phyloP scores from a whole-genome alignment of 2,888 invertebrate genomes.

The Erebia palarica region DNA sequence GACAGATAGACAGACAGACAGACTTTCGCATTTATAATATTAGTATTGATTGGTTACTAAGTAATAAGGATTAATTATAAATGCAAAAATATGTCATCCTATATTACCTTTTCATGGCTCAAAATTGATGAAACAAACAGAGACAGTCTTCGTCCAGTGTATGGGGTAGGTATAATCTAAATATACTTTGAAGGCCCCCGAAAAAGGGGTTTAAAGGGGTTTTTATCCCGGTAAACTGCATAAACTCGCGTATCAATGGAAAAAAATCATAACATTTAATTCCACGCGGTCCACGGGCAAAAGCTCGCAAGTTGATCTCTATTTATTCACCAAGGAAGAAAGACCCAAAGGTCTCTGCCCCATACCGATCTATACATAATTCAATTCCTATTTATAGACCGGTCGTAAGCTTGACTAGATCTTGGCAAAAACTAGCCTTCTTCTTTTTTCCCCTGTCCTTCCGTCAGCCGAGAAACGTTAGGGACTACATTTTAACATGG shows the following conservation, averaged over 20 bases:
- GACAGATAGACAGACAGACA: too few species aligned
- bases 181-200: too few species aligned
- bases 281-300: neutral
- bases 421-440: conserved; percentile 43
- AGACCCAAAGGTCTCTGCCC: conserved; percentile 37
- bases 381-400: conserved; percentile 55
- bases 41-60: too few species aligned
- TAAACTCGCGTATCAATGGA: neutral
- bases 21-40: too few species aligned
- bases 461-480: conserved; percentile 22
- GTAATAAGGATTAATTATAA: too few species aligned
- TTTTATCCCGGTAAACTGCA: neutral
- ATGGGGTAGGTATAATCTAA: neutral
- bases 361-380: conserved; percentile 52
- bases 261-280: neutral
- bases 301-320: neutral
- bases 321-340: conserved; percentile 17
- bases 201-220: too few species aligned
- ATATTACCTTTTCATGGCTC: too few species aligned
- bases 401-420: conserved; percentile 31
- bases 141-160: too few species aligned
- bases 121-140: too few species aligned
- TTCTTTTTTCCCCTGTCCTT: conserved; percentile 32
- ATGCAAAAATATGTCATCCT: too few species aligned
- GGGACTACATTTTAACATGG: conserved; percentile 10